Evolutionary conservation across 2,113 vertebrate genomes (phyloP), one percentile per base, ranked within the genome.

Genomic region (Steatornis caripensis): DNA sequence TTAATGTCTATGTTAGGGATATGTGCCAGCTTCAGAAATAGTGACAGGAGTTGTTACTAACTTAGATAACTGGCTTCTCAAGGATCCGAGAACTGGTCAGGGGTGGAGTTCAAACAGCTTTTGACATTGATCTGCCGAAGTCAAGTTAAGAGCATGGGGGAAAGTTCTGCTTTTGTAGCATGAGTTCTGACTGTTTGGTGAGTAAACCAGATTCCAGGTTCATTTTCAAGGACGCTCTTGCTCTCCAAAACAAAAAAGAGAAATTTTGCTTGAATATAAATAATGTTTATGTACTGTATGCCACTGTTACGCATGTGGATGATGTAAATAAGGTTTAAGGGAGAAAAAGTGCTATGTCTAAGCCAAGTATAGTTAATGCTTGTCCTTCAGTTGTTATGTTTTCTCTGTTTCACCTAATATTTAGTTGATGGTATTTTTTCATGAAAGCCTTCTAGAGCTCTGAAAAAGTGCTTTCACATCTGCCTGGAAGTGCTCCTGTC

Each of bases 11-110:
- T 92, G 66, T 87, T 78, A 24, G 55, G 76, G 88, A 80, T 90
- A 84, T 0, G 0, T 95, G 89, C 89, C 70, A 89, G 70, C 78
- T 69, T 92, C 93, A 89, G 71, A 95, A 97, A 95, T 95, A 92
- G 95, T 91, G 86, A 76, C 89, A 57, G 58, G 87, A 87, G 87
- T 97, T 95, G 91, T 94, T 97, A 48, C 94, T 95, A 91, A 97
- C 97, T 96, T 95, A 90, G 95, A 76, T 97, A 96, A 97, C 96
- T 97, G 94, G 96, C 96, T 97, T 97, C 96, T 94, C 89, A 76
- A 51, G 95, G 65, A 96, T 96, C 89, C 1, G 1, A 32, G 91
- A 89, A 95, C 95, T 95, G 95, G 89, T 91, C 84, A 57, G 70
- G 81, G 2, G 4, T 82, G 45, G 83, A 93, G 57, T 79, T 84